Base-by-base conservation (phyloP, 2,797 vertebrate species). In the Cuculus canorus region DNA sequence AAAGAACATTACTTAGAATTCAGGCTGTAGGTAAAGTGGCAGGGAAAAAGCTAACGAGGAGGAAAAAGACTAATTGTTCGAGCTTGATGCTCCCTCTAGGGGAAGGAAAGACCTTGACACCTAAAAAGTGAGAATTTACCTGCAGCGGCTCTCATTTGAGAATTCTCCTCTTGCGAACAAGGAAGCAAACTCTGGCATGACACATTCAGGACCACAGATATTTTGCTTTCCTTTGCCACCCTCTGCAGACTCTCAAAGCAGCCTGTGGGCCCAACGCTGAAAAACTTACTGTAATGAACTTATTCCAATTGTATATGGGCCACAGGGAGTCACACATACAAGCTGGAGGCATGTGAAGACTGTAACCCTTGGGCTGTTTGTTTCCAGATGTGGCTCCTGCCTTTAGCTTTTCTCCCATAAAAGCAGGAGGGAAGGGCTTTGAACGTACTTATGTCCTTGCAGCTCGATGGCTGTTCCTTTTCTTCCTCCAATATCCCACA, bases 401-500 rank as follows among this genome's bases (percentile, higher is more conserved):
- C 75, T 95, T 92, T 66, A 88, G 72, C 17, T 92, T 82, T 90
- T 86, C 73, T 86, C 82, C 57, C 60, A 65, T 24, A 65, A 82
- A 96, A 92, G 43, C 65, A 89, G 47, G 45, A 48, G 93, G 64
- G 60, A 90, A 86, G 13, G 65, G 57, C 33, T 92, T 82, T 79
- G 35, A 93, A 95, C 98, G 63, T 98, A 99, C 99, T 98, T 99
- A 98, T 99, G 99, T 95, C 99, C 99, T 98, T 99, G 99, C 90
- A 99, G 97, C 92, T 99, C 99, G 15, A 99, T 99, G 77, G 99
- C 99, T 3, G 99, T 99, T 96, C 99, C 99, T 98, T 99, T 99
- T 73, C 99, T 99, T 63, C 99, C 99, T 33, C 99, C 99, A 33
- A 99, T 99, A 98, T 99, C 99, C 99, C 99, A 99, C 99, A 99